A percentile compares a stretch with the other conserved stretches of the same genome.
Evolutionary conservation across 2,888 invertebrate species (phyloP).

Genomic region (Diaphora mendica): DNA sequence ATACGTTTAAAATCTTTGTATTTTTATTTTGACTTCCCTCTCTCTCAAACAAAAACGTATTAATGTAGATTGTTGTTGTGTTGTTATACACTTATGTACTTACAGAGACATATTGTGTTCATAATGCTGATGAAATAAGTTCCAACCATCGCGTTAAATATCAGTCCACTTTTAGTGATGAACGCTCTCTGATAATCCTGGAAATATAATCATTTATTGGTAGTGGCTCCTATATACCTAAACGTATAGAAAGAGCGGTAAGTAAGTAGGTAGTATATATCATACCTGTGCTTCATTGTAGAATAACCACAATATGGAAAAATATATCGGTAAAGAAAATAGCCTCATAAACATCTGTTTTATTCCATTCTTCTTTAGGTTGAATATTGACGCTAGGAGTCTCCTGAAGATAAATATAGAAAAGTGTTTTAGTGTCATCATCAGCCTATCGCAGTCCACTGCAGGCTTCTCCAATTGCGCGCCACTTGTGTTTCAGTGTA

Average conservation of each 20-base stretch:
- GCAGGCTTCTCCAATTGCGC: too few species aligned
- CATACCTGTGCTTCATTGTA: conserved; percentile 89
- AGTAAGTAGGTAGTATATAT: background rate
- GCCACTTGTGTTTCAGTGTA: too few species aligned
- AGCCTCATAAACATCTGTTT: conserved; percentile 92
- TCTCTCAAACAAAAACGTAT: too few species aligned
- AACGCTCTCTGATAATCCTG: conserved; percentile 90
- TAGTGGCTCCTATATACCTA: background rate
- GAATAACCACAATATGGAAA: conserved; percentile 92
- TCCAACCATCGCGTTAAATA: conserved; percentile 89
- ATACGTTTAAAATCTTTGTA: too few species aligned
- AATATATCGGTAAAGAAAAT: conserved; percentile 91
- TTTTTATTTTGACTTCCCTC: too few species aligned
- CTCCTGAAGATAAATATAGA: conserved; percentile 85
- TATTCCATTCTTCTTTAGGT: conserved; percentile 91
- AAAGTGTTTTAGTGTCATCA: too few species aligned
- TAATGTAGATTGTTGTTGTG: too few species aligned
- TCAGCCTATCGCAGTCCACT: too few species aligned
- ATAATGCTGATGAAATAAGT: conserved; percentile 90
- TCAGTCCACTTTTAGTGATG: conserved; percentile 89
- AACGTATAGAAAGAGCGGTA: background rate
- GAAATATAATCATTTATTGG: conserved; percentile 33
- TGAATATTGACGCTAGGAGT: conserved; percentile 92
- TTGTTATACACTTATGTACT: conserved; percentile 62
- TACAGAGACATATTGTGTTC: conserved; percentile 90